Conservation (phyloP, 2,797 vertebrate species). For the Oryzias dopingdopingensis region DNA sequence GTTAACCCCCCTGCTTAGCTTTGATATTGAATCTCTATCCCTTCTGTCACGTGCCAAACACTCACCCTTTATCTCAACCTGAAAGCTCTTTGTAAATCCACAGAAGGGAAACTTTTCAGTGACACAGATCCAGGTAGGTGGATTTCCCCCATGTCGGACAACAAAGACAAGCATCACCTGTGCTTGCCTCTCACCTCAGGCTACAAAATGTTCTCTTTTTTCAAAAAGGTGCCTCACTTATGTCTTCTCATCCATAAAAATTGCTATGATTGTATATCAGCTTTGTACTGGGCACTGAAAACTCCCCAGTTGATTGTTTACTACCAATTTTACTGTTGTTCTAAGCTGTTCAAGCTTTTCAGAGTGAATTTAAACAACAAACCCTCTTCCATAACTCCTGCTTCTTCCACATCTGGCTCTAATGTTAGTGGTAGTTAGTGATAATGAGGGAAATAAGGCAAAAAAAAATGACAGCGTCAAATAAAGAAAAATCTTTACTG, state of each 20-base stretch:
- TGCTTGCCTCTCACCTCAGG: constrained; percentile 40
- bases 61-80: constrained; percentile 3
- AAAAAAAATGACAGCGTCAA: background rate
- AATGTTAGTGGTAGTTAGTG: background rate
- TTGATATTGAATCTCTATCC: constrained; percentile 10
- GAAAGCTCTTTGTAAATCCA: constrained; percentile 11
- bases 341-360: background rate
- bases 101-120: constrained; percentile 28
- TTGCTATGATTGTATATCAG: constrained; percentile 46
- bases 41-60: constrained; percentile 18
- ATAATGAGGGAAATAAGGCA: background rate
- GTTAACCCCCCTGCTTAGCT: constrained; percentile 9
- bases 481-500: background rate
- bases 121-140: constrained; percentile 48
- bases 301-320: background rate
- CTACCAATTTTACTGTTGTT: too few species aligned
- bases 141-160: constrained; percentile 52
- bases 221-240: constrained; percentile 30
- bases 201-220: constrained; percentile 35
- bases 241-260: constrained; percentile 23
- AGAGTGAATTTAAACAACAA: background rate
- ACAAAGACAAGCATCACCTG: constrained; percentile 59
- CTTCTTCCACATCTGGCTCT: background rate
- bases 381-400: background rate
- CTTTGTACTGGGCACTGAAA: constrained; percentile 25